Conservation (phyloP, 1,140 invertebrate genomes). For the Drosophila nannoptera region DNA sequence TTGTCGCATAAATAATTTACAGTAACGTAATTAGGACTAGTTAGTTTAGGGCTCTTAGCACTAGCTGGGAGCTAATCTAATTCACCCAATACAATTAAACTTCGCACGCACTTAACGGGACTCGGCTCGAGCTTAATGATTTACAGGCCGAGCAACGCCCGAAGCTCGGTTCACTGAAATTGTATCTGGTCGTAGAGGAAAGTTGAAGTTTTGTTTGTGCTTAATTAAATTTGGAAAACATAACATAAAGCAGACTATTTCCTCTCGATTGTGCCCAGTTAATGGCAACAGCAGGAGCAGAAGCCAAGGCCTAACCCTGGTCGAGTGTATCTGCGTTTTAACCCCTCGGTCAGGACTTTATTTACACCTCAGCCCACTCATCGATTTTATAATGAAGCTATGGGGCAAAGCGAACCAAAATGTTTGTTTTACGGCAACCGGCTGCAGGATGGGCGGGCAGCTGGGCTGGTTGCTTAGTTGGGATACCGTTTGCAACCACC, state of each 20-base stretch:
- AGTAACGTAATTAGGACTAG: no score
- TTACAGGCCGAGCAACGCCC: background rate
- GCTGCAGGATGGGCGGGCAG: slow-evolving; percentile 7
- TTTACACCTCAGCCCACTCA: slow-evolving; percentile 38
- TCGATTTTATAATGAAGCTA: slow-evolving; percentile 73
- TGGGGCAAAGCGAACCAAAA: slow-evolving; percentile 43
- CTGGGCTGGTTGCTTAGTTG: background rate
- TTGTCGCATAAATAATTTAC: no score
- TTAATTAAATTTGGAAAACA: slow-evolving; percentile 1
- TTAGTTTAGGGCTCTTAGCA: no score
- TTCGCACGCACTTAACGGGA: background rate
- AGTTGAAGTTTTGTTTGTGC: slow-evolving; percentile 1
- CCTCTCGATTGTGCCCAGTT: background rate
- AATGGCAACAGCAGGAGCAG: background rate
- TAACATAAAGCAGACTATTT: background rate
- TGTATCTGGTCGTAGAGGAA: background rate
- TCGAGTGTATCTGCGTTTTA: slow-evolving; percentile 2
- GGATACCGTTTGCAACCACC: slow-evolving; percentile 47
- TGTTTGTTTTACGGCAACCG: slow-evolving; percentile 47
- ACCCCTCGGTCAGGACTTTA: slow-evolving; percentile 27
- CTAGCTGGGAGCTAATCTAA: background rate
- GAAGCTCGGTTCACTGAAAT: background rate
- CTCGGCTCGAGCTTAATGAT: background rate
- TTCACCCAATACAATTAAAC: background rate
- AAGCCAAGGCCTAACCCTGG: background rate